A percentile compares a stretch with the other conserved stretches of the same genome.
Evolutionary conservation across 2,888 invertebrate species (phyloP).

Genomic region (Catocala fraxini): DNA sequence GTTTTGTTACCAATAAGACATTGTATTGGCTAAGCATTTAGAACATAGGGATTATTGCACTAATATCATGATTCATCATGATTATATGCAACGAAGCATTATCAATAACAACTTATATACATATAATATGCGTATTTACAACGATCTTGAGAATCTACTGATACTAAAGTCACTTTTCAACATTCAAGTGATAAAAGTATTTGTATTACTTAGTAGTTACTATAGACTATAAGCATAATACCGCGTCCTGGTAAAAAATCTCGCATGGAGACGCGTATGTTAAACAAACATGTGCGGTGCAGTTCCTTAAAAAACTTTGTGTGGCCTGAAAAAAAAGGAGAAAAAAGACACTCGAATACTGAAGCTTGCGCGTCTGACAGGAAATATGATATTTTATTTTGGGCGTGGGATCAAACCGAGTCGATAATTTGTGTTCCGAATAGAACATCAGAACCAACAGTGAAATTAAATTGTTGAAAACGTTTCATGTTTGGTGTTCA

Average conservation of each 20-base stretch:
- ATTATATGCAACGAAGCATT: no score
- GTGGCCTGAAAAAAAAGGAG: conserved; percentile 73
- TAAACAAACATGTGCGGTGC: conserved; percentile 84
- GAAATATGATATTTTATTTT: conserved; percentile 88
- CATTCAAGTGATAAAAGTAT: no score
- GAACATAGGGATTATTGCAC: no score
- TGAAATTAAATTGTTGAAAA: conserved; percentile 80
- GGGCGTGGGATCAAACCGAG: conserved; percentile 86
- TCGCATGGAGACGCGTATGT: conserved; percentile 74
- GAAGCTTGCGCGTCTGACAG: conserved; percentile 83
- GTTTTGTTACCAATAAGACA: no score
- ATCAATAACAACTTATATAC: no score
- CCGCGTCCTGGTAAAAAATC: conserved; percentile 46
- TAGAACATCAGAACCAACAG: conserved; percentile 78
- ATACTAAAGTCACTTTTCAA: no score
- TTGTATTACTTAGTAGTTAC: no score
- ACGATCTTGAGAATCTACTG: no score
- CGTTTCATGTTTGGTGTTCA: conserved; percentile 72
- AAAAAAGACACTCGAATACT: conserved; percentile 80
- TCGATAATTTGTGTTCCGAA: conserved; percentile 85
- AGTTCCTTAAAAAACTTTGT: conserved; percentile 82
- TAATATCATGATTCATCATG: no score
- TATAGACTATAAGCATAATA: no score
- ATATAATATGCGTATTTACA: no score
- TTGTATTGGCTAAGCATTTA: no score